A percentile compares a stretch with the other conserved stretches of the same genome.
These are phyloP conservation scores for Indicator maculatus DNA, from an alignment of 2,113 vertebrate genomes.

Conservation along the genomic window DNA sequence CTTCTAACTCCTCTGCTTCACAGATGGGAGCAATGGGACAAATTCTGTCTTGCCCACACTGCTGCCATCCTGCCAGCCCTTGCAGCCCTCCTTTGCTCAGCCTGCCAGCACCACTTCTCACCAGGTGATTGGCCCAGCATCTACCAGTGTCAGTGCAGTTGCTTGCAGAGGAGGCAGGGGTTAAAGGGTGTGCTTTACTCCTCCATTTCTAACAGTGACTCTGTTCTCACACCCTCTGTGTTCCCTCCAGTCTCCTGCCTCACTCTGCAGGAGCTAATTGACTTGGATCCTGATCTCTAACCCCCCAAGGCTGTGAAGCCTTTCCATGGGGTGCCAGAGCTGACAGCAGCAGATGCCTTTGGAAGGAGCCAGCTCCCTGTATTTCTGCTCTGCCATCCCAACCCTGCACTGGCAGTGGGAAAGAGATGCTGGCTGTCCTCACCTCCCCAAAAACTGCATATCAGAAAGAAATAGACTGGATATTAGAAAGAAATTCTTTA, in stretches of 20 bases:
- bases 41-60: not conserved
- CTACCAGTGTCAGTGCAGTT: not conserved
- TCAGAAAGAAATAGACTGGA: no score
- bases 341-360: not conserved
- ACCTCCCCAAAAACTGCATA: no score
- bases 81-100: not conserved
- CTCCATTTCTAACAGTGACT: not conserved
- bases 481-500: no score
- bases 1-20: not conserved
- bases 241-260: not conserved
- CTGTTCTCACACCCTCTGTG: not conserved
- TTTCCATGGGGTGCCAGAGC: not conserved
- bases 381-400: not conserved
- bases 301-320: not conserved
- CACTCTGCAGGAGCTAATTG: not conserved
- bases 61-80: not conserved
- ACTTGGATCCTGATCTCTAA: not conserved
- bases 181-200: not conserved
- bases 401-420: rapidly evolving
- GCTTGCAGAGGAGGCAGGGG: not conserved
- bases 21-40: not conserved
- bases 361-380: not conserved
- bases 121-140: not conserved
- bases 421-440: not conserved
- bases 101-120: not conserved